Evolutionary conservation across 2,113 vertebrate genomes (phyloP).

Genomic region (Butorides virescens): DNA sequence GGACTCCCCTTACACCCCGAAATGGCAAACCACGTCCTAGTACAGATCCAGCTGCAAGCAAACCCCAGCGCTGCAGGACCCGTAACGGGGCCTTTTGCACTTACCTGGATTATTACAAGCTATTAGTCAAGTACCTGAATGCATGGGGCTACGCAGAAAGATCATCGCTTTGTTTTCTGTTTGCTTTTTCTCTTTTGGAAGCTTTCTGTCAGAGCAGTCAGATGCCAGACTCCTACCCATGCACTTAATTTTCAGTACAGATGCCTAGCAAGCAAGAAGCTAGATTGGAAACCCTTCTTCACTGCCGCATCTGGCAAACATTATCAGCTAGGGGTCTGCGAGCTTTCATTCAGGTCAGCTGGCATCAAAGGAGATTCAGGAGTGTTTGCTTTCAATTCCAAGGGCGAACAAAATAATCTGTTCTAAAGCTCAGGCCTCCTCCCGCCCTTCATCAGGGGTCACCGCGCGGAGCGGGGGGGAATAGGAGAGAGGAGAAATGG

Average conservation of each 20-base stretch:
- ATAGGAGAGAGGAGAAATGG: background rate
- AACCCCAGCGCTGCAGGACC: background rate
- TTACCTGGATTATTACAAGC: background rate
- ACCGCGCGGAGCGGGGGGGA: background rate
- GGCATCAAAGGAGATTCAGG: background rate
- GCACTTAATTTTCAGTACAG: background rate
- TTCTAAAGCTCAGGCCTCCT: background rate
- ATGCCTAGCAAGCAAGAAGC: background rate
- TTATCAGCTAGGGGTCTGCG: background rate
- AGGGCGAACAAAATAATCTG: conserved; percentile 19
- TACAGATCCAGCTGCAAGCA: background rate
- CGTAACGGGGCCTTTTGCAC: background rate
- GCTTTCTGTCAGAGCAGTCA: background rate
- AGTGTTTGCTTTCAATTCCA: conserved; percentile 27
- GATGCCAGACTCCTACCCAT: background rate
- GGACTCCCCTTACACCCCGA: background rate
- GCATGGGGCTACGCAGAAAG: background rate
- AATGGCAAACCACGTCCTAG: background rate
- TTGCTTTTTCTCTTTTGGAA: background rate
- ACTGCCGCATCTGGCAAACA: background rate
- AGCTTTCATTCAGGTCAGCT: conserved; percentile 27
- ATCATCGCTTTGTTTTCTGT: background rate
- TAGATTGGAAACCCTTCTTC: background rate
- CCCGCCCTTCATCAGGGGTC: background rate
- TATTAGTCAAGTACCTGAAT: background rate